These are phyloP conservation scores for Antheraea yamamai DNA, from an alignment of 2,888 invertebrate species.

Conservation along the genomic window DNA sequence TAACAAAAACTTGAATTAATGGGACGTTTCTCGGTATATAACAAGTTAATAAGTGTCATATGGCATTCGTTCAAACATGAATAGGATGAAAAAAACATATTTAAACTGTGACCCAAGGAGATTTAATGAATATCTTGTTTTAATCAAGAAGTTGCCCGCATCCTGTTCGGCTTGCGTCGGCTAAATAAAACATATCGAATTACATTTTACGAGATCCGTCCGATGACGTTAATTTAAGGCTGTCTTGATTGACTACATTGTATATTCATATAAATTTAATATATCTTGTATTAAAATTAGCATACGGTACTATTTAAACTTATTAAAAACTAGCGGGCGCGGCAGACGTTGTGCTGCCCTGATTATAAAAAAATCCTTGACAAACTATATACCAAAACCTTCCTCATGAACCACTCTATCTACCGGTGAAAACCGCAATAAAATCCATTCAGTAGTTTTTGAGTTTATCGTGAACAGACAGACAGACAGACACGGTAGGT, in stretches of 20 bases:
- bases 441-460: too few species aligned
- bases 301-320: background rate
- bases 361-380: too few species aligned
- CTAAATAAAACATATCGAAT: slow-evolving; percentile 7
- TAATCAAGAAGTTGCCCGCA: slow-evolving; percentile 6
- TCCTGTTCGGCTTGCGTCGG: slow-evolving; percentile 20
- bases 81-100: slow-evolving; percentile 16
- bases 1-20: background rate
- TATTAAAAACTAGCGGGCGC: too few species aligned
- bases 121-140: background rate
- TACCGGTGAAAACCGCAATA: too few species aligned
- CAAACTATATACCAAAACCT: too few species aligned
- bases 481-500: too few species aligned
- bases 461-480: too few species aligned
- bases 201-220: slow-evolving; percentile 1
- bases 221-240: background rate
- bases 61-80: slow-evolving; percentile 19
- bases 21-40: slow-evolving; percentile 1
- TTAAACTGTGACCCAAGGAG: slow-evolving; percentile 14
- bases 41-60: slow-evolving; percentile 7
- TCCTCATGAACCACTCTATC: too few species aligned
- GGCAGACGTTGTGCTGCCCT: too few species aligned
- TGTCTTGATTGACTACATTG: background rate
- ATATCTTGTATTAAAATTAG: background rate
- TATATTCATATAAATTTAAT: background rate